A percentile compares a stretch with the other conserved stretches of the same genome.
Conservation (phyloP, 1,140 invertebrate genomes). For the Cecropterus lyciades region DNA sequence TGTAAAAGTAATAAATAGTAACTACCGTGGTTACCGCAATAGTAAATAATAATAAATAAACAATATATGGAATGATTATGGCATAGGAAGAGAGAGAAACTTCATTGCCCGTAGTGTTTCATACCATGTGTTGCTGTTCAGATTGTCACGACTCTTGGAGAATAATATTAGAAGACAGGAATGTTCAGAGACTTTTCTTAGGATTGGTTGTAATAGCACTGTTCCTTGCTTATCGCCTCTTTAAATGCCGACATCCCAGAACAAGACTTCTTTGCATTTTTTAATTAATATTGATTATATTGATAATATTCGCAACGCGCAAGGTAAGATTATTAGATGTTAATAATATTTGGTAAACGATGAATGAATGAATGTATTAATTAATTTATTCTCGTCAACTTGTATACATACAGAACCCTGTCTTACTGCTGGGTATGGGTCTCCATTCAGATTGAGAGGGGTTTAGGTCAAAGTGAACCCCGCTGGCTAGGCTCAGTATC, state of each 20-base stretch:
- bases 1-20: no score
- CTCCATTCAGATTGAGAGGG: no score
- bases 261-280: constrained; percentile 43
- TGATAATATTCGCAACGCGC: not conserved
- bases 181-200: constrained; percentile 43
- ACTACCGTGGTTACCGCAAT: no score
- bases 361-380: not conserved
- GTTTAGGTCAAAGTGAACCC: no score
- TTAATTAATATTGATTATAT: constrained; percentile 13
- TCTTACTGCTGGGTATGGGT: no score
- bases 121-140: constrained; percentile 46
- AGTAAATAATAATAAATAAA: not conserved
- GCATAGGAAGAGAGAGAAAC: not conserved
- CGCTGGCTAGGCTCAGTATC: no score
- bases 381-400: no score
- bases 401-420: no score
- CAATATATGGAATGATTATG: not conserved
- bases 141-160: constrained; percentile 43
- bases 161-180: constrained; percentile 41
- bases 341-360: not conserved
- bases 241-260: constrained; percentile 49
- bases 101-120: not conserved
- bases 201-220: constrained; percentile 48
- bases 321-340: not conserved
- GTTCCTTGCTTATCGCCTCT: constrained; percentile 50